Conservation (phyloP, 2,888 invertebrate genomes). For the Chelonus formosanus region DNA sequence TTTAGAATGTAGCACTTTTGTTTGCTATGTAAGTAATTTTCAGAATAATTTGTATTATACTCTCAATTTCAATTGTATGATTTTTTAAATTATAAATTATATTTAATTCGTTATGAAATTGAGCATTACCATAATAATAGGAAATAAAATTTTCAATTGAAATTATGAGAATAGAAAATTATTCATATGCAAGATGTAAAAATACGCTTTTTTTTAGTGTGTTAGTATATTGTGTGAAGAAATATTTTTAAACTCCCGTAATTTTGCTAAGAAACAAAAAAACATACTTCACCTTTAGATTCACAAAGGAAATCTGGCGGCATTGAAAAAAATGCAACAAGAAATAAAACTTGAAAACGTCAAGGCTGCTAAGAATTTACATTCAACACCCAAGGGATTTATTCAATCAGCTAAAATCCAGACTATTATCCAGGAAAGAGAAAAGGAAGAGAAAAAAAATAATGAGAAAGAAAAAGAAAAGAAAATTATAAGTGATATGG, state of each 20-base stretch:
- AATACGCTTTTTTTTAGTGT: neutral
- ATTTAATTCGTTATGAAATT: too few species aligned
- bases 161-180: too few species aligned
- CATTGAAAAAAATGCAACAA: constrained; percentile 58
- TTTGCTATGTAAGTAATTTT: constrained; percentile 51
- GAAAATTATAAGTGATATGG: constrained; percentile 49
- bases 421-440: constrained; percentile 43
- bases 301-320: constrained; percentile 61
- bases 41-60: constrained; percentile 20
- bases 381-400: constrained; percentile 55
- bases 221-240: neutral
- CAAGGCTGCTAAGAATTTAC: constrained; percentile 50
- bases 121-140: too few species aligned
- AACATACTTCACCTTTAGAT: constrained; percentile 50
- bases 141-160: too few species aligned
- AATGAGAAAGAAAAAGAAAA: constrained; percentile 25
- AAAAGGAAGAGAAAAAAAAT: constrained; percentile 32
- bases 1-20: constrained; percentile 9
- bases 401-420: constrained; percentile 52
- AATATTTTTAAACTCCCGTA: neutral
- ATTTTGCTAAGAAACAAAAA: neutral
- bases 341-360: constrained; percentile 56
- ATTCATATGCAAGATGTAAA: too few species aligned
- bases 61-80: too few species aligned
- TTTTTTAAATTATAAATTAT: too few species aligned